Base-by-base conservation (phyloP, 2,888 invertebrate species). In the Apodemia mormo region DNA sequence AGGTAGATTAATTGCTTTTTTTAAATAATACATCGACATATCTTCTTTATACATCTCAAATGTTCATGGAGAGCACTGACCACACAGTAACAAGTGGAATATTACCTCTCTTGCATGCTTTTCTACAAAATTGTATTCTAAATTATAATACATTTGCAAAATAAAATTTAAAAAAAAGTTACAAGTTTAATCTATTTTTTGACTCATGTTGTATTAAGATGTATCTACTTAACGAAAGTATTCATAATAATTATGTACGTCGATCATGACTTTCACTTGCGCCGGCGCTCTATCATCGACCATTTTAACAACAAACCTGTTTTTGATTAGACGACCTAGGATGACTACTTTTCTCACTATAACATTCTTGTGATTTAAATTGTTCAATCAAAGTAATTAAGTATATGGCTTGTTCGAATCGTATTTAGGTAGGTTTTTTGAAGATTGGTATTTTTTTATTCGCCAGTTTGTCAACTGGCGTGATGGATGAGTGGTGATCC, bases 221-320 rank as follows among this genome's bases (percentile, higher is more conserved):
- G 72, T 72, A 74, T 73, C 84, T 84, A 85, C 83, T 85, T 89
- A 87, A 90, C 90, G 91, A 89, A 90, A 90, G 88, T 89, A 82
- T 87, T 86, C 86, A 76, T n/a, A 37, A 61, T 76, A 76, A 83
- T 68, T 81, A 80, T 83, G 83, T 85, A 87, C 88, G 84, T 81
- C 83, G 85, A 87, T 89, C 86, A 87, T 88, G 85, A 91, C 92
- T 92, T 92, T 92, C 92, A 92, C 92, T 92, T 87, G 83, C 61
- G 61, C 61, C 37, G 30, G 61, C 88, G 90, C 87, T 89, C 87
- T 84, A 89, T 90, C 89, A 87, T 84, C 86, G 83, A 87, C 90
- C 89, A 91, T 88, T 90, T 85, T 80, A 80, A 85, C 83, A 83
- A 79, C 80, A 89, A 90, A 92, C 91, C 88, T 84, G 91, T 91